These are phyloP conservation scores for Stegodyphus dumicola DNA, from an alignment of 1,140 invertebrate species.

Conservation along the genomic window DNA sequence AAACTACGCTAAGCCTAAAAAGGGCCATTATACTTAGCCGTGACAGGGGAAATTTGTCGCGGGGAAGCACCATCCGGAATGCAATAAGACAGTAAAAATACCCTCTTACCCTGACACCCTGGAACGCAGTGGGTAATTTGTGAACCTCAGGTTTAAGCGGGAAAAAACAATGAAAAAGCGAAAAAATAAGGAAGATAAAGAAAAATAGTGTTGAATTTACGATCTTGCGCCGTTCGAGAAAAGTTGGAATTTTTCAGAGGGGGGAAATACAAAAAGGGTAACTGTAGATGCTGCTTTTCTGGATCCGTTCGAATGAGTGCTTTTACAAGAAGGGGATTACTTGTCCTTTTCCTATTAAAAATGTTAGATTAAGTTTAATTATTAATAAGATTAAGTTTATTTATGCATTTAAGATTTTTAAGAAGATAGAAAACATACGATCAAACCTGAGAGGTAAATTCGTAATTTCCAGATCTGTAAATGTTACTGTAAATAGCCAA, in stretches of 20 bases:
- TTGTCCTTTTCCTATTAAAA: too few species aligned
- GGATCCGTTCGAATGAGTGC: too few species aligned
- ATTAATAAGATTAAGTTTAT: too few species aligned
- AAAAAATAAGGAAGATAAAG: conserved; percentile 22
- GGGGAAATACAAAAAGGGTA: not conserved
- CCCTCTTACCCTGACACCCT: conserved; percentile 46
- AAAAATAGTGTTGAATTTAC: conserved; percentile 54
- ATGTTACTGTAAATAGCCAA: too few species aligned
- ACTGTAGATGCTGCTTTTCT: not conserved
- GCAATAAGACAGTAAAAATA: conserved; percentile 55
- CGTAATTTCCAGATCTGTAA: too few species aligned
- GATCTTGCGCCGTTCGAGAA: not conserved
- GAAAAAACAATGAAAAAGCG: conserved; percentile 10
- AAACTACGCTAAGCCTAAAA: not conserved
- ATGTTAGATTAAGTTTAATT: too few species aligned
- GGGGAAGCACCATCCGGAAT: conserved; percentile 41
- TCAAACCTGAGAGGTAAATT: too few species aligned
- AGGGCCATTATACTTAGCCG: conserved; percentile 1
- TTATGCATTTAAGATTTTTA: too few species aligned
- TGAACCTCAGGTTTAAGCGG: conserved; percentile 28
- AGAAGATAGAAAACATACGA: too few species aligned
- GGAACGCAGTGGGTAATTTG: conserved; percentile 54
- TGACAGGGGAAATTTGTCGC: conserved; percentile 50
- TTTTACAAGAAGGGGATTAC: too few species aligned
- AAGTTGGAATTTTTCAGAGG: not conserved